Conservation (phyloP, 2,888 invertebrate genomes). For the Ophioninae sp. region DNA sequence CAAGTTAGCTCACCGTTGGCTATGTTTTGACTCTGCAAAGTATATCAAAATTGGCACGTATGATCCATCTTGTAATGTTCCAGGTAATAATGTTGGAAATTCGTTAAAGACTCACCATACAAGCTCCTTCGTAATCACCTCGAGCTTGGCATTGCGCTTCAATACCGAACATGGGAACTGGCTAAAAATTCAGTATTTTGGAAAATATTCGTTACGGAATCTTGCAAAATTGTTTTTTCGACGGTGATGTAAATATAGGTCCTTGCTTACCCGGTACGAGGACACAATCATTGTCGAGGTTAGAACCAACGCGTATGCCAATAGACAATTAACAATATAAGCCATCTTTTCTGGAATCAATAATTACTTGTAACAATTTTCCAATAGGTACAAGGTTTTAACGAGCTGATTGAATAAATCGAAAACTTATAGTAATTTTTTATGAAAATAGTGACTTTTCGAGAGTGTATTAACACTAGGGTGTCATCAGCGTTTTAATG, state of each 20-base stretch:
- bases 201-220: not conserved
- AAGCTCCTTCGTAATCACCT: not conserved
- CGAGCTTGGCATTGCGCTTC: not conserved
- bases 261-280: not conserved
- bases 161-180: not conserved
- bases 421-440: not conserved
- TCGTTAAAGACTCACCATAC: not conserved
- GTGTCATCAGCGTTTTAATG: not conserved
- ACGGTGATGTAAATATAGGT: not conserved
- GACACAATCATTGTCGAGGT: not conserved
- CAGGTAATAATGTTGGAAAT: not conserved
- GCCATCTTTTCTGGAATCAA: slow-evolving; percentile 12
- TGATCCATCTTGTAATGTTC: not conserved
- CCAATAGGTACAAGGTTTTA: not conserved
- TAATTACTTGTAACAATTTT: not conserved
- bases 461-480: too few species aligned
- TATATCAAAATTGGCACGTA: not conserved
- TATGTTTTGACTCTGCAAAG: not conserved
- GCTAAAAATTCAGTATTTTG: not conserved
- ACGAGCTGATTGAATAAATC: not conserved
- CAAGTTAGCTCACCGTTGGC: not conserved
- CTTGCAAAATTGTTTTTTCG: not conserved
- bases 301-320: slow-evolving; percentile 16
- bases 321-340: not conserved
- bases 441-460: not conserved